Evolutionary conservation across 2,888 invertebrate species (phyloP).

Genomic region (Lypha dubia): DNA sequence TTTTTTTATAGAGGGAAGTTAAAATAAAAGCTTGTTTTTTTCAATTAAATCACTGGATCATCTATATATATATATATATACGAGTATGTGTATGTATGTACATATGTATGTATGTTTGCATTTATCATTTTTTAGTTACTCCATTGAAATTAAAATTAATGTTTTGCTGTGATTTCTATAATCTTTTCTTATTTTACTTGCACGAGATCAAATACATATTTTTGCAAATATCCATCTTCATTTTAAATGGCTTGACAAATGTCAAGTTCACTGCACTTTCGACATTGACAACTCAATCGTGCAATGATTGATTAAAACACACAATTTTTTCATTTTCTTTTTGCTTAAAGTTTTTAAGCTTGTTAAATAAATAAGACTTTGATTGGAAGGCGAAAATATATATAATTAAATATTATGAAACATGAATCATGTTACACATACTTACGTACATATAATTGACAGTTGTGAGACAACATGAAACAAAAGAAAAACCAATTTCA

Average conservation of each 20-base stretch:
- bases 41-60: no score
- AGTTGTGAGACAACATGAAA: conserved; percentile 47
- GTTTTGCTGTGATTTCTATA: no score
- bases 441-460: conserved; percentile 62
- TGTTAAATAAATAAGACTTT: conserved; percentile 30
- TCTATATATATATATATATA: no score
- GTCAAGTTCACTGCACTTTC: conserved; percentile 67
- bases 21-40: no score
- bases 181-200: no score
- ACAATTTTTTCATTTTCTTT: neutral
- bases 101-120: no score
- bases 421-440: conserved; percentile 53
- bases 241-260: conserved; percentile 38
- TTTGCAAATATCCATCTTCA: conserved; percentile 3
- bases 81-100: no score
- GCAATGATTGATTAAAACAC: neutral
- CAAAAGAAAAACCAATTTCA: conserved; percentile 12
- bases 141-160: no score
- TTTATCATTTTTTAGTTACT: no score
- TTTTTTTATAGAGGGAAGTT: no score
- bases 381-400: conserved; percentile 24
- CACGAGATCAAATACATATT: neutral
- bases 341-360: conserved; percentile 13
- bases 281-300: conserved; percentile 67
- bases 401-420: conserved; percentile 57